phyloP scores from a whole-genome alignment of 2,113 vertebrate genomes.

The Cariama cristata region DNA sequence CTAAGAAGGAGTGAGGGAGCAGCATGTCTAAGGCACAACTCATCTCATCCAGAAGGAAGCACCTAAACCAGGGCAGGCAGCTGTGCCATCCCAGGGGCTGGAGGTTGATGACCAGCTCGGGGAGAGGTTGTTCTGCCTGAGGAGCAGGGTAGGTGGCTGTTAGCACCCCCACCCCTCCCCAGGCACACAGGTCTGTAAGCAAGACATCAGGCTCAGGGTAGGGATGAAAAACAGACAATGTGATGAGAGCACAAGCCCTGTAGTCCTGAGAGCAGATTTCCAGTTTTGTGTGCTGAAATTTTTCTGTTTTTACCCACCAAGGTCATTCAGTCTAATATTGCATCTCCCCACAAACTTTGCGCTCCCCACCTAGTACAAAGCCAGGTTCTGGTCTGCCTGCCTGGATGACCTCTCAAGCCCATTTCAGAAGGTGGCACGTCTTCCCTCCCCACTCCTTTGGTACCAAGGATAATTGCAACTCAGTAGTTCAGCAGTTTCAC shows the following conservation, averaged over 20 bases:
- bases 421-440: not conserved
- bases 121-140: not conserved
- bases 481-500: accelerated
- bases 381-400: not conserved
- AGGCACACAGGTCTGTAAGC: not conserved
- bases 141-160: not conserved
- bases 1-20: not conserved
- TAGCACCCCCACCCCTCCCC: not conserved
- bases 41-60: not conserved
- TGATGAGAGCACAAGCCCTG: not conserved
- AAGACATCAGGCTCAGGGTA: not conserved
- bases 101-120: not conserved
- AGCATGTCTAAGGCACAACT: not conserved
- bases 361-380: not conserved
- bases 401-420: not conserved
- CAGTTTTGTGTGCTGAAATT: not conserved
- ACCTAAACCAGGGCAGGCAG: not conserved
- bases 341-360: not conserved
- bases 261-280: not conserved
- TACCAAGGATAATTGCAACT: accelerated
- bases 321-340: not conserved
- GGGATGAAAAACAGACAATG: not conserved
- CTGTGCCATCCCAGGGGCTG: not conserved
- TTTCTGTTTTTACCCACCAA: not conserved
- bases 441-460: not conserved